Conservation (phyloP, 2,888 invertebrate genomes). For the Nasonia oneida region DNA sequence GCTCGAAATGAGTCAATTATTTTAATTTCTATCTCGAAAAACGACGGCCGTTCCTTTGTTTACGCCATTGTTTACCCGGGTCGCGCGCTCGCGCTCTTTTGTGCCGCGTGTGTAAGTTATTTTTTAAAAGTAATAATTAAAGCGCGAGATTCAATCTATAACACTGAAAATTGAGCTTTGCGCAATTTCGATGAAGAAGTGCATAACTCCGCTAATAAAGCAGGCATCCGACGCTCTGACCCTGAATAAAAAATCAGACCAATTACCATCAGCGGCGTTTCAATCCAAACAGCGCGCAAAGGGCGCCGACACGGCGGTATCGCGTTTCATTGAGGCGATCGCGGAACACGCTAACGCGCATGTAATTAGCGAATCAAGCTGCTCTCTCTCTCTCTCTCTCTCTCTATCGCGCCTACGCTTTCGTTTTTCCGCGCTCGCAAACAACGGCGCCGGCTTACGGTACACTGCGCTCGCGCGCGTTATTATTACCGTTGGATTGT, state of each 20-base stretch:
- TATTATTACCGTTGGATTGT: slow-evolving; percentile 6
- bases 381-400: not conserved
- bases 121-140: not conserved
- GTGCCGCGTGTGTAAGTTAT: not conserved
- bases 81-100: not conserved
- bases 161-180: not conserved
- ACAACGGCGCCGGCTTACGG: slow-evolving; percentile 9
- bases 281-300: not conserved
- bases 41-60: not conserved
- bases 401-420: slow-evolving; percentile 18
- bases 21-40: slow-evolving; percentile 24
- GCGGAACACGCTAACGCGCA: slow-evolving; percentile 51
- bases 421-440: slow-evolving; percentile 23
- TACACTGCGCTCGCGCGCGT: not conserved
- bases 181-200: not conserved
- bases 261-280: slow-evolving; percentile 11
- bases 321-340: slow-evolving; percentile 32
- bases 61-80: not conserved
- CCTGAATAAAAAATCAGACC: not conserved
- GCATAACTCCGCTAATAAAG: not conserved
- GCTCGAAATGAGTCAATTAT: not conserved
- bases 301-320: not conserved
- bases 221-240: slow-evolving; percentile 18
- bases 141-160: not conserved
- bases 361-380: slow-evolving; percentile 51